Base-by-base conservation (phyloP, 2,888 invertebrate genomes). In the Melolontha melolontha region DNA sequence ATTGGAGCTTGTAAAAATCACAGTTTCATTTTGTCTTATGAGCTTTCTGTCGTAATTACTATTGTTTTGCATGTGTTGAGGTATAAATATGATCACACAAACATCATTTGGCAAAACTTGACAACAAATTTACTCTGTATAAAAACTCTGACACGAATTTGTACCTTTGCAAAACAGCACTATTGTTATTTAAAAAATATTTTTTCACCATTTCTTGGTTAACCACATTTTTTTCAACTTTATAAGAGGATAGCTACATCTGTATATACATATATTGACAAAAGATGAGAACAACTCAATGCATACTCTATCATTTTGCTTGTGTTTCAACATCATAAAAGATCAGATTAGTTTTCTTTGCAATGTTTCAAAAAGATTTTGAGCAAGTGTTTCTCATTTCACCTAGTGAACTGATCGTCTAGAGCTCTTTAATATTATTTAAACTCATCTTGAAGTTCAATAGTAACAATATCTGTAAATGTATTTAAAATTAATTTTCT, bases 101-200 rank as follows among this genome's bases (percentile, higher is more conserved):
- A 52, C 63, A 65, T 72, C 72, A 71, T 78, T 80, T 80, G 79
- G 80, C 79, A 79, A 76, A 78, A 79, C 77, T 80, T 78, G 78
- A 80, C 78, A 81, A 81, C 80, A 82, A 81, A 79, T 79, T 79
- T 79, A 79, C 77, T 79, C 75, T 76, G 78, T 81, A 81, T 75
- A 75, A 74, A 80, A 80, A 80, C 80, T 81, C 80, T 81, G 81
- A 82, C 82, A 80, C 80, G 80, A 82, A 82, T 82, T 82, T 83
- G 83, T 83, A 83, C 83, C 83, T 68, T 80, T 81, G 77, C 78
- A 79, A 74, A 81, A 83, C 82, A 83, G 81, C 82, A 79, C 81
- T 82, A 82, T 82, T 81, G 81, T 81, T 78, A 76, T 78, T 79
- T 77, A 77, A 78, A 79, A 79, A 78, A 79, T 77, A 78, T 76